A percentile compares a stretch with the other conserved stretches of the same genome.
phyloP scores from a whole-genome alignment of 2,797 vertebrate genomes.

The Pseudochirops cupreus region DNA sequence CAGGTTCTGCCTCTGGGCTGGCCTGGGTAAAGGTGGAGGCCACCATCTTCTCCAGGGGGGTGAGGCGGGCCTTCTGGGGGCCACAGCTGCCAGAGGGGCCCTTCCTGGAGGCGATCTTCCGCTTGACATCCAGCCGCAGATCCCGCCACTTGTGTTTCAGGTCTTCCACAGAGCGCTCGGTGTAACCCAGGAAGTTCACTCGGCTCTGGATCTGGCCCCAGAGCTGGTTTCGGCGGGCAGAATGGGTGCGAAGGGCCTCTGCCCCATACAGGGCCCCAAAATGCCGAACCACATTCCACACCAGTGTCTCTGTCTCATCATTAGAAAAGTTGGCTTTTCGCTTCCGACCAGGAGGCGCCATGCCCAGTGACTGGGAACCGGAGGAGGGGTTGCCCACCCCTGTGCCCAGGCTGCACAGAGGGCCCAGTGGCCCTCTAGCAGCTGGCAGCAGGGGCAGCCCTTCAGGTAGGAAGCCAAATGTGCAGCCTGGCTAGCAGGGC shows the following conservation, averaged over 20 bases:
- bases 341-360: slow-evolving; percentile 81
- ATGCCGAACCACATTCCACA: slow-evolving; percentile 84
- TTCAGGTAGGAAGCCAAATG: slow-evolving; percentile 72
- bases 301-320: slow-evolving; percentile 84
- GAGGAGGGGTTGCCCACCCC: slow-evolving; percentile 77
- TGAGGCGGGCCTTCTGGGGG: too few species aligned
- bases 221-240: slow-evolving; percentile 83
- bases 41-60: slow-evolving; percentile 79
- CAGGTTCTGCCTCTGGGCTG: slow-evolving; percentile 77
- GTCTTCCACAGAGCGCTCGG: slow-evolving; percentile 84
- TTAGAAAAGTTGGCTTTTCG: slow-evolving; percentile 86
- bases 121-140: slow-evolving; percentile 83
- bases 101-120: slow-evolving; percentile 83
- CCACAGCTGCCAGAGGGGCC: slow-evolving; percentile 69
- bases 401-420: slow-evolving; percentile 79
- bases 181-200: slow-evolving; percentile 85
- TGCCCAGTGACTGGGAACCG: slow-evolving; percentile 62
- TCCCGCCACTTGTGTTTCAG: slow-evolving; percentile 86
- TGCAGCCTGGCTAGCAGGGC: slow-evolving; percentile 76
- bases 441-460: slow-evolving; percentile 78
- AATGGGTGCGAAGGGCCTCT: slow-evolving; percentile 84
- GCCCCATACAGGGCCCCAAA: slow-evolving; percentile 84
- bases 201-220: slow-evolving; percentile 85
- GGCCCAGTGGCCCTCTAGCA: slow-evolving; percentile 79
- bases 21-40: slow-evolving; percentile 80